These are phyloP conservation scores for Alviniconcha strummeri DNA, from an alignment of 2,888 invertebrate genomes.

Conservation along the genomic window DNA sequence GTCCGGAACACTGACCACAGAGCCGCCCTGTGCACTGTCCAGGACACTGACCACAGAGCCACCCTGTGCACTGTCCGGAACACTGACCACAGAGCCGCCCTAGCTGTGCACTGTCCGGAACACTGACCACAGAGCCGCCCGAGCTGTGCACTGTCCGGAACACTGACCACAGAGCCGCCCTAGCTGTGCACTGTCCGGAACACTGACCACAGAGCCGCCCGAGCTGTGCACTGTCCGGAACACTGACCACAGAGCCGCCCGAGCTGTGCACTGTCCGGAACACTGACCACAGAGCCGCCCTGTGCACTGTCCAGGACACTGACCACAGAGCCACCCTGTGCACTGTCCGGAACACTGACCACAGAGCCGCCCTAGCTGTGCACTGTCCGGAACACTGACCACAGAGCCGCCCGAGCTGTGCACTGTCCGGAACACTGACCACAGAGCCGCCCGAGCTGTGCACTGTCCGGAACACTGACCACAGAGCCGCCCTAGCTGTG, in stretches of 20 bases:
- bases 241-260: conserved; percentile 75
- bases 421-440: conserved; percentile 74
- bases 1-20: conserved; percentile 75
- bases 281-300: conserved; percentile 75
- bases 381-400: conserved; percentile 74
- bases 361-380: too few relatives aligned
- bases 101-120: too few relatives aligned
- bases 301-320: conserved; percentile 29
- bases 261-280: too few relatives aligned
- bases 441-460: too few relatives aligned
- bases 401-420: too few relatives aligned
- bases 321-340: conserved; percentile 75
- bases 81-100: conserved; percentile 75
- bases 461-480: conserved; percentile 74
- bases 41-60: conserved; percentile 75
- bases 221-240: too few relatives aligned
- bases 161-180: conserved; percentile 75
- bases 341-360: conserved; percentile 74
- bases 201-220: conserved; percentile 75
- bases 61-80: too few relatives aligned
- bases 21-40: too few relatives aligned
- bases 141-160: too few relatives aligned
- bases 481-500: too few relatives aligned
- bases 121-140: conserved; percentile 75
- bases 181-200: too few relatives aligned